A percentile compares a stretch with the other conserved stretches of the same genome.
phyloP scores from a whole-genome alignment of 2,888 invertebrate genomes.

The Malthinus seriepunctatus region DNA sequence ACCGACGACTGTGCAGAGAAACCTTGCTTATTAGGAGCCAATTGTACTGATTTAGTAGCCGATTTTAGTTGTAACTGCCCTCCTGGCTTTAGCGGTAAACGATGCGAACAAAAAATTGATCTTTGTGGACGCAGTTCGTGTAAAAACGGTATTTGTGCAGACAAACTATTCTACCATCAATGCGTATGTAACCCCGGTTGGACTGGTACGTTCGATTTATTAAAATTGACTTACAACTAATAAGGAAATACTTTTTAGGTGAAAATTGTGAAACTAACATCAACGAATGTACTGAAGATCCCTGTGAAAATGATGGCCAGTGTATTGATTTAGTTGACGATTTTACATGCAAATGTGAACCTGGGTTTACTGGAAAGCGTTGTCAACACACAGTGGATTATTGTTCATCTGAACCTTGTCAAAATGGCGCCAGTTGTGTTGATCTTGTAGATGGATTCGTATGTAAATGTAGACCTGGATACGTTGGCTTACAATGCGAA shows the following conservation, averaged over 20 bases:
- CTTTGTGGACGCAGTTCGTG: conserved; percentile 90
- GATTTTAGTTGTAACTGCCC: conserved; percentile 95
- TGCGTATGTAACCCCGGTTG: conserved; percentile 94
- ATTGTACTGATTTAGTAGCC: conserved; percentile 91
- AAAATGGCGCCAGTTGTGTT: conserved; percentile 86
- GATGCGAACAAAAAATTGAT: conserved; percentile 94
- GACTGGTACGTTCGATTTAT: conserved; percentile 62
- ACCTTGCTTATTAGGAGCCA: conserved; percentile 87
- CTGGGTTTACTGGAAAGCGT: conserved; percentile 91
- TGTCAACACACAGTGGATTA: conserved; percentile 94
- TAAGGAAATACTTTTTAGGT: conserved; percentile 45
- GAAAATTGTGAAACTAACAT: conserved; percentile 86
- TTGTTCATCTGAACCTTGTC: conserved; percentile 87
- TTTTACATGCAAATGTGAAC: conserved; percentile 85
- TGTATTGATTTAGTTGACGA: conserved; percentile 88
- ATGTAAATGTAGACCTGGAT: conserved; percentile 93
- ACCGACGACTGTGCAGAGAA: conserved; percentile 92
- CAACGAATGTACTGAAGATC: conserved; percentile 86
- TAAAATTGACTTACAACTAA: background rate
- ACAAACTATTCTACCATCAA: conserved; percentile 82
- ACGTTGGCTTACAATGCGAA: conserved; percentile 90
- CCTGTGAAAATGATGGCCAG: conserved; percentile 90
- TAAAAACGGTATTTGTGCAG: conserved; percentile 90
- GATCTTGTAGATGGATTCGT: conserved; percentile 88
- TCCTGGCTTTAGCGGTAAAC: conserved; percentile 91